Evolutionary conservation across 2,113 vertebrate genomes (phyloP), one percentile per base, ranked within the genome.

Genomic region (Orthonyx spaldingii): DNA sequence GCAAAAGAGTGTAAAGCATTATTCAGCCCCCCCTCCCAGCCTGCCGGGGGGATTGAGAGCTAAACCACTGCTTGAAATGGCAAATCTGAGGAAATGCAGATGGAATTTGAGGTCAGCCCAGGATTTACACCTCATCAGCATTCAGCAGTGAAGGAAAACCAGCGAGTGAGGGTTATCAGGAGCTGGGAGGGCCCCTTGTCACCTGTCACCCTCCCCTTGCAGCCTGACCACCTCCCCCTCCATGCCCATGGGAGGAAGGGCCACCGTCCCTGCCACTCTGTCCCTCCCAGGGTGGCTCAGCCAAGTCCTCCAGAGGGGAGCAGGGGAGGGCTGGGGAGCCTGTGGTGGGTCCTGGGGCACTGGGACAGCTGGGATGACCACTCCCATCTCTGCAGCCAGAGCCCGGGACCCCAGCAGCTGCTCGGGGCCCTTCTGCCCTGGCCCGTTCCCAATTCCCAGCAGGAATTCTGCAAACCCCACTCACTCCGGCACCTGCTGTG

Each of bases 261-360:
- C 4, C 33, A 13, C 22, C 16, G 1, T 0, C 11, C 5, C 76
- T 11, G 24, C 10, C 47, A 42, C 35, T 5, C 46, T 30, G 47
- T 44, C 39, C 65, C 47, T 13, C 21, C 2, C 3, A 0, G 21
- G 50, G 44, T 8, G 32, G 70, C 75, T 35, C 6, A 26, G 69
- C 59, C 63, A 2, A 15, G 18, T 5, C 39, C 82, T 10, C n/a
- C 9, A 11, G 46, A n/a, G 26, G 41, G 49, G 20, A 33, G 37
- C 68, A 23, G 13, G 3, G 44, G 61, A 30, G 32, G 35, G 22
- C 0, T 2, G 49, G 27, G 81, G 22, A 59, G 33, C 56, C 60
- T 3, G 0, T 0, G 35, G 26, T 33, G 33, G 61, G 35, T 56
- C 83, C 22, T 2, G 4, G 71, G 66, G 37, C 11, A 0, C 15